Percentiles rank a stretch among this genome's conserved stretches.
These are phyloP conservation scores for Melanerpes aurifrons DNA, from an alignment of 2,113 vertebrate species.

Conservation along the genomic window DNA sequence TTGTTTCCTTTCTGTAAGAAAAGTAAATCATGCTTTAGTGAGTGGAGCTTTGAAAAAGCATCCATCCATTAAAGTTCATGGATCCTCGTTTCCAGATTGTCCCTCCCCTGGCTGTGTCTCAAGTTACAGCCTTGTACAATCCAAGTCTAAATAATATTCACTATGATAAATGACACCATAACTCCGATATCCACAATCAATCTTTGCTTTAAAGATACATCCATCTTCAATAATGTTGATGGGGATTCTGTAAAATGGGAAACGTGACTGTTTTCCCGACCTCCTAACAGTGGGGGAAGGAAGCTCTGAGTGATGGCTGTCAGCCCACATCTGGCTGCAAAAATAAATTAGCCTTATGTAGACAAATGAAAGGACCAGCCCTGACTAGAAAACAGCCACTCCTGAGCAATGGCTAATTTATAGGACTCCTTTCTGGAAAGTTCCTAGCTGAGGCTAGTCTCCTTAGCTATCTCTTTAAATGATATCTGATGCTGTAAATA, in stretches of 20 bases:
- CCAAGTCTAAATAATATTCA: constrained; percentile 98
- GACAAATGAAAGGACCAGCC: constrained; percentile 93
- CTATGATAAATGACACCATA: constrained; percentile 97
- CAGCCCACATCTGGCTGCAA: constrained; percentile 96
- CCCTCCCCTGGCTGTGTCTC: constrained; percentile 91
- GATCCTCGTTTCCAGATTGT: constrained; percentile 88
- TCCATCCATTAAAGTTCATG: constrained; percentile 92
- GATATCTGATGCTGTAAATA: constrained; percentile 80
- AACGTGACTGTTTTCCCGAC: constrained; percentile 90
- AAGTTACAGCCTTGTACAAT: constrained; percentile 95
- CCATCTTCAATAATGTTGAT: constrained; percentile 98
- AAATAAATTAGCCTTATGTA: constrained; percentile 99
- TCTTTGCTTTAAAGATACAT: constrained; percentile 99
- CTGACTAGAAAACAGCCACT: constrained; percentile 79
- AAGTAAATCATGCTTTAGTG: constrained; percentile 82
- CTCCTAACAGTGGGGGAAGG: constrained; percentile 83
- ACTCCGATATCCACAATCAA: constrained; percentile 99
- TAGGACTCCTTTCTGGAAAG: constrained; percentile 83
- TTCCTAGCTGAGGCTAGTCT: constrained; percentile 77
- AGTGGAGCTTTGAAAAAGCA: constrained; percentile 85
- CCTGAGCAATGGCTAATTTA: constrained; percentile 82
- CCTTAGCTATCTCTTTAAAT: constrained; percentile 80
- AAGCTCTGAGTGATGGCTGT: constrained; percentile 97
- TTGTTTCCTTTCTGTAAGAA: constrained; percentile 76
- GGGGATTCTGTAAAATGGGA: constrained; percentile 93